Evolutionary conservation across 2,888 invertebrate species (phyloP), one percentile per base, ranked within the genome.

Genomic region (Heliothis peltigera): DNA sequence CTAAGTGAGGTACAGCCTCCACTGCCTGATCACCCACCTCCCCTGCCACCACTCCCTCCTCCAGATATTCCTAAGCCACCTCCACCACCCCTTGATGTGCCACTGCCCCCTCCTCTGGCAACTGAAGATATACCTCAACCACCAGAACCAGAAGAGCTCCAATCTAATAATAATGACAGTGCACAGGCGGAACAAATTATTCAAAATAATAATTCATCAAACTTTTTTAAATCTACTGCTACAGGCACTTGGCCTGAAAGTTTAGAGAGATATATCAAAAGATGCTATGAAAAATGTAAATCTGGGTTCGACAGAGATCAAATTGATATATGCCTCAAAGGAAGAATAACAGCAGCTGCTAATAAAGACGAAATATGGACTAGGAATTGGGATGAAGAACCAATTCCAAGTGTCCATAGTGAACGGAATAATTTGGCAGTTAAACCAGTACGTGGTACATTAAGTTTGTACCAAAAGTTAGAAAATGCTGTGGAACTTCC

Each of bases 361-460:
- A 97, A 97, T 86, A 97, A 97, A 83, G 98, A 98, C 71, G 97
- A 98, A 77, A 96, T 98, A 48, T 97, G 97, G 96, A 97, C 97
- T 1, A 98, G 98, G 86, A 98, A 99, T 94, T 99, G 99, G 99
- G 97, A 97, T 82, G 97, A 96, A 73, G 99, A 99, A 89, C 98
- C 99, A 32, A 96, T 99, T 79, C 99, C 99, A 46, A 98, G 97
- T 90, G 97, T 98, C 59, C 96, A 97, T 86, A 97, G 97, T 89
- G 97, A 98, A 88, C 95, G 97, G 42, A 96, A 97, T 91, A 96
- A 95, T 74, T 93, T 96, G 84, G 95, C 96, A 61, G 96, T 96
- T 25, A 96, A 96, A 83, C 95, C 96, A 56, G 96, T 96, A 28
- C 91, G 95, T 74, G 95, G 96, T 75, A 90, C 95, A 78, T 87